These are phyloP conservation scores for Chionoecetes opilio DNA, from an alignment of 1,140 invertebrate genomes.

Conservation along the genomic window DNA sequence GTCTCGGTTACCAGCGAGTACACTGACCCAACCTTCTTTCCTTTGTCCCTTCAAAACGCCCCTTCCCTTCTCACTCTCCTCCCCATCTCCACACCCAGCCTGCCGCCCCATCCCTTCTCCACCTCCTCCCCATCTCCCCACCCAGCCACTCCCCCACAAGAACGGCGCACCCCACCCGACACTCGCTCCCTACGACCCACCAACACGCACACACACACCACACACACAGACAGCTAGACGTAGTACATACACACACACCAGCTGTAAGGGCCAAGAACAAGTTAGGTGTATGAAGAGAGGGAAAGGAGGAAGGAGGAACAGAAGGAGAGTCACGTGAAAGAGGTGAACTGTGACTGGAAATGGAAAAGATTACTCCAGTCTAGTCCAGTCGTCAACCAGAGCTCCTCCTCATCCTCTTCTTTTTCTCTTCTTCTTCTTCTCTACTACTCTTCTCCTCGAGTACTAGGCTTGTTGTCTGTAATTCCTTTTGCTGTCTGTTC, in stretches of 20 bases:
- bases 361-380: background rate
- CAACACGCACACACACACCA: background rate
- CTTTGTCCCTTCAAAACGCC: background rate
- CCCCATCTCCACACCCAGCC: background rate
- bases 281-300: background rate
- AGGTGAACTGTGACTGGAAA: background rate
- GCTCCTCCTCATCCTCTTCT: too few species aligned
- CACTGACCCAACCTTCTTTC: background rate
- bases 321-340: background rate
- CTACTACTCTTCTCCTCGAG: too few species aligned
- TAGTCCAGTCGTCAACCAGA: too few species aligned
- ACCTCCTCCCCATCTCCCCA: background rate
- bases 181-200: background rate
- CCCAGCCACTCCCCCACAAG: too few species aligned
- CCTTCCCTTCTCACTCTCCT: background rate
- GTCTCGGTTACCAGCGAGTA: too few species aligned
- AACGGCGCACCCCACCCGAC: background rate
- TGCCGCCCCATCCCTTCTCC: background rate
- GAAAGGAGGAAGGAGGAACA: background rate
- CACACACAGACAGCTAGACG: slow-evolving; percentile 18
- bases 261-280: background rate
- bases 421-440: background rate
- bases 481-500: too few species aligned
- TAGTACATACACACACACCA: background rate
- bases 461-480: too few species aligned